Conservation (phyloP, 2,113 vertebrate genomes). For the Heterocephalus glaber region DNA sequence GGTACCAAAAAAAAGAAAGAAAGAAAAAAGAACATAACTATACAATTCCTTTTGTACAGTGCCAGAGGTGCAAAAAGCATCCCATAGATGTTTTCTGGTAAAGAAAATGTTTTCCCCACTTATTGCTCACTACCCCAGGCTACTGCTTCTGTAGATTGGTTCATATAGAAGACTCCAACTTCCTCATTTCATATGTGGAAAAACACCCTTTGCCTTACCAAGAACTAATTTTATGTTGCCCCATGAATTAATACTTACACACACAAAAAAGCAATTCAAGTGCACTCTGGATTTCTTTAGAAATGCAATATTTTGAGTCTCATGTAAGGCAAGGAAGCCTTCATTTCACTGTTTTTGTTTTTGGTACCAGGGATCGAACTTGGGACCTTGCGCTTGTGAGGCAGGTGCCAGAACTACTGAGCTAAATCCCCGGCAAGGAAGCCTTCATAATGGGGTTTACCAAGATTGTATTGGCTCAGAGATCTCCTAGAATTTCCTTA, state of each 20-base stretch:
- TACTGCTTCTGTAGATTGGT: background rate
- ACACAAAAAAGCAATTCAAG: background rate
- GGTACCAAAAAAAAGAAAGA: too few relatives aligned
- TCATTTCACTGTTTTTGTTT: too few relatives aligned
- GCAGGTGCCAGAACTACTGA: too few relatives aligned
- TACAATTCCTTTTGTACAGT: background rate
- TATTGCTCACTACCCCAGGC: background rate
- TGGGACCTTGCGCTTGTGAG: too few relatives aligned
- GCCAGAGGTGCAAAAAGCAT: background rate
- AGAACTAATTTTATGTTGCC: conserved; percentile 23
- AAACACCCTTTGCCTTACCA: background rate
- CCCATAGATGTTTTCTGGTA: background rate
- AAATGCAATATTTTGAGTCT: background rate
- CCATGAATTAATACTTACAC: background rate
- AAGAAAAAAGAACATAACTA: background rate
- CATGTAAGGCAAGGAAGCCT: background rate
- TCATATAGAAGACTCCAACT: background rate
- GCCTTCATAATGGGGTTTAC: background rate
- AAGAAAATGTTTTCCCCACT: background rate
- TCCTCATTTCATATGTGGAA: background rate
- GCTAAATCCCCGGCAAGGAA: too few relatives aligned
- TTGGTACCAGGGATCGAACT: too few relatives aligned
- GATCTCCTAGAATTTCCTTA: background rate
- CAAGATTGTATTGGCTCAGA: background rate
- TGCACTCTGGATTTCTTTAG: background rate